Conservation (phyloP, 1,140 invertebrate species). For the Pseudomyrmex concolor region DNA sequence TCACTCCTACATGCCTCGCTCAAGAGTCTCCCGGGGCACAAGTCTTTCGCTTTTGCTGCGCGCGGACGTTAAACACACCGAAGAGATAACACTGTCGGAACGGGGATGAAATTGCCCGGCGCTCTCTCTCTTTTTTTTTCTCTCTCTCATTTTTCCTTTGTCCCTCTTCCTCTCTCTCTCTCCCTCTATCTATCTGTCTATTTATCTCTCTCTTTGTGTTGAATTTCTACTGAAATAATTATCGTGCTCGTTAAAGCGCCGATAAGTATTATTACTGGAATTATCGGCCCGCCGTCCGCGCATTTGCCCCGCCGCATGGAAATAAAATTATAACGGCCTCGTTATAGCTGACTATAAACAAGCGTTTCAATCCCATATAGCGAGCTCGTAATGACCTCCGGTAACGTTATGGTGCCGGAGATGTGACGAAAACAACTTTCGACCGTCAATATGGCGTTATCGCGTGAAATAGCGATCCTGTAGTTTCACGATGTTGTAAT, state of each 20-base stretch:
- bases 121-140: not conserved
- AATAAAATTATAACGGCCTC: constrained; percentile 62
- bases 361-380: constrained; percentile 25
- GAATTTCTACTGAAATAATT: constrained; percentile 65
- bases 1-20: constrained; percentile 62
- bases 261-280: constrained; percentile 59
- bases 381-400: constrained; percentile 23
- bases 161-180: not conserved
- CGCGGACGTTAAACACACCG: constrained; percentile 19
- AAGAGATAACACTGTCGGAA: constrained; percentile 60
- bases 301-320: constrained; percentile 40
- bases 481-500: not conserved
- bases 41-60: constrained; percentile 34
- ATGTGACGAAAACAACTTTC: constrained; percentile 49
- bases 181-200: not conserved
- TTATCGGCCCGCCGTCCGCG: constrained; percentile 51
- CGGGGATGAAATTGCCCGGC: constrained; percentile 59
- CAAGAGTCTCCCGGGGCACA: constrained; percentile 23
- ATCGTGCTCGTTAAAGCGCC: constrained; percentile 61
- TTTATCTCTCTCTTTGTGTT: not conserved
- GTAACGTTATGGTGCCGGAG: constrained; percentile 21
- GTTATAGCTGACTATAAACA: constrained; percentile 47
- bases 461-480: constrained; percentile 6
- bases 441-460: not conserved
- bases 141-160: not conserved